Conservation (phyloP, 2,797 vertebrate species). For the Anguilla anguilla region DNA sequence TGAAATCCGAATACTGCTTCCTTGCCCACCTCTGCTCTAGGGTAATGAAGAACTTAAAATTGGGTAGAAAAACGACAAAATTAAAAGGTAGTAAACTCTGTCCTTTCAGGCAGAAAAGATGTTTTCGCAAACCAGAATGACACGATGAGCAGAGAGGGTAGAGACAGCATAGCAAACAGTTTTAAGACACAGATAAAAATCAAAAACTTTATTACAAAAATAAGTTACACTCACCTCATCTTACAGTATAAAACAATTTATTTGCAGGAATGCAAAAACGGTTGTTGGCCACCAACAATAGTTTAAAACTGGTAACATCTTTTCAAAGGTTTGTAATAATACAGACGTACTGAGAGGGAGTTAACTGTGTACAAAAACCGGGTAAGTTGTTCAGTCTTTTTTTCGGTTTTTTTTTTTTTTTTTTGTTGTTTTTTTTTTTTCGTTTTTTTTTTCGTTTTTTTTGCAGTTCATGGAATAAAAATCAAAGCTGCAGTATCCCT, state of each 20-base stretch:
- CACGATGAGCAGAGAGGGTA: not conserved
- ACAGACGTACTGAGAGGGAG: constrained; percentile 72
- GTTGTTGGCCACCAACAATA: constrained; percentile 86
- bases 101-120: not conserved
- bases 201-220: constrained; percentile 99
- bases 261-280: constrained; percentile 94
- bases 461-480: constrained; percentile 40
- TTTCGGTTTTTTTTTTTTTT: not conserved
- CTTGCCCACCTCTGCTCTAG: not conserved
- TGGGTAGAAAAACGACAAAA: not conserved
- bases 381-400: constrained; percentile 41
- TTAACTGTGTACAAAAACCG: constrained; percentile 85
- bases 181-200: constrained; percentile 85
- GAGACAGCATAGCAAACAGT: constrained; percentile 46
- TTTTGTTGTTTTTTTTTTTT: not conserved
- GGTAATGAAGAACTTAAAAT: not conserved
- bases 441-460: not conserved
- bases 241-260: constrained; percentile 99
- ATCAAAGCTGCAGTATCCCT: constrained; percentile 79
- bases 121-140: not conserved
- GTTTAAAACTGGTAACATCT: constrained; percentile 84
- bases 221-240: constrained; percentile 91
- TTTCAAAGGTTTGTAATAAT: constrained; percentile 77
- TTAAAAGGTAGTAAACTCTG: not conserved
- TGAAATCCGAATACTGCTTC: not conserved